Evolutionary conservation across 2,113 vertebrate species (phyloP), one percentile per base, ranked within the genome.

Genomic region (Echinops telfairi): DNA sequence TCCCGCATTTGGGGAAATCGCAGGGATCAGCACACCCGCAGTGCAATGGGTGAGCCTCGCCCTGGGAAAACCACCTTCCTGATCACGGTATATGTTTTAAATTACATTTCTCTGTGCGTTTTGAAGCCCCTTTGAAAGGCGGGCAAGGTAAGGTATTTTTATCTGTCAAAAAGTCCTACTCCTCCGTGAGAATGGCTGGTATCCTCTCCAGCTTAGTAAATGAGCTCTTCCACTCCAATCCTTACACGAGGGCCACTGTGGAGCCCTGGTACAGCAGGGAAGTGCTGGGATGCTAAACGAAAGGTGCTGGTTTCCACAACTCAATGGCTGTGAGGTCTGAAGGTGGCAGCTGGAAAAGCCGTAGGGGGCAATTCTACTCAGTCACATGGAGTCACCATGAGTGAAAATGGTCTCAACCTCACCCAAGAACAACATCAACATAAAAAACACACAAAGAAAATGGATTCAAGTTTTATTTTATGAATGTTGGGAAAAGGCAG

Each of bases 151-250:
- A 2, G 9, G 47, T 53, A 11, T 53, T 53, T 53, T 53, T 58
- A 36, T 77, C 19, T 57, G 87, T 70, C 31, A 53, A 20, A 53
- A 53, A 53, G 47, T 9, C 5, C 12, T 53, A 53, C 47, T 47
- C 40, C 36, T 27, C 31, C 79, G 33, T 8, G 3, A 27, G 87
- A 93, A 93, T 80, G 23, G 60, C 31, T 87, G 29, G 57, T 2
- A 29, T 66, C 33, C 36, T 62, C 76, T 85, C 27, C 38, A 91
- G 29, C 58, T 16, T 10, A 68, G 73, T 82, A 89, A 92, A 96
- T 20, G 3, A 31, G 73, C 19, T 5, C 43, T 53, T 47, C 16
- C 22, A 11, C 1, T 16, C 70, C 82, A 7, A 73, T 29, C 17
- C 31, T 43, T 68, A n/a, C 8, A 80, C 2, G 66, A 78, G 19